These are phyloP conservation scores for Lacerta bilineata DNA, from an alignment of 2,797 vertebrate genomes.

Conservation along the genomic window DNA sequence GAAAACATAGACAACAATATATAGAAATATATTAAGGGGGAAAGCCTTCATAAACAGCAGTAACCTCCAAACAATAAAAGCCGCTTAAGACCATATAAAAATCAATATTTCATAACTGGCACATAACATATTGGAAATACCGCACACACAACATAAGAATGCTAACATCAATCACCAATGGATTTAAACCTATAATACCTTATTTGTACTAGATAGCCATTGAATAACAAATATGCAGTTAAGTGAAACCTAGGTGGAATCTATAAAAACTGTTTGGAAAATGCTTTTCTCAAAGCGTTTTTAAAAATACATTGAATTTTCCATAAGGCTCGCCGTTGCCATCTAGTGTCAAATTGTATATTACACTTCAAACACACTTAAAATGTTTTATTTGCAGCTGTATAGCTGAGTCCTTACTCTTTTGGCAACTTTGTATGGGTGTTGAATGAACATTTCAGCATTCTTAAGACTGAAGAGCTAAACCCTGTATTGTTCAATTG, in stretches of 20 bases:
- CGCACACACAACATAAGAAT: not conserved
- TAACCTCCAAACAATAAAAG: slow-evolving; percentile 34
- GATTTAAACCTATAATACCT: not conserved
- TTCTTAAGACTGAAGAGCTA: not conserved
- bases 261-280: no score
- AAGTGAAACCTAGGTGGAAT: slow-evolving; percentile 29
- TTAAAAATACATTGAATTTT: no score
- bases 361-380: no score
- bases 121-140: slow-evolving; percentile 20
- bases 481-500: not conserved
- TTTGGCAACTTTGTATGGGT: no score
- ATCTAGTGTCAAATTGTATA: no score
- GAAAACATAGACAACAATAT: slow-evolving; percentile 22
- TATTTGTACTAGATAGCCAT: not conserved
- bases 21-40: slow-evolving; percentile 25
- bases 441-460: not conserved
- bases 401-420: no score
- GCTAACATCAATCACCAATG: not conserved
- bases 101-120: slow-evolving; percentile 60
- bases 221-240: slow-evolving; percentile 28
- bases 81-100: slow-evolving; percentile 48
- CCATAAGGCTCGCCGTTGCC: no score
- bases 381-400: no score
- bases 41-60: slow-evolving; percentile 26
- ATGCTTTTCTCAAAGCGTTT: no score